Percentiles rank a stretch among this genome's conserved stretches.
Conservation (phyloP, 1,140 invertebrate species). For the Drosophila nannoptera region DNA sequence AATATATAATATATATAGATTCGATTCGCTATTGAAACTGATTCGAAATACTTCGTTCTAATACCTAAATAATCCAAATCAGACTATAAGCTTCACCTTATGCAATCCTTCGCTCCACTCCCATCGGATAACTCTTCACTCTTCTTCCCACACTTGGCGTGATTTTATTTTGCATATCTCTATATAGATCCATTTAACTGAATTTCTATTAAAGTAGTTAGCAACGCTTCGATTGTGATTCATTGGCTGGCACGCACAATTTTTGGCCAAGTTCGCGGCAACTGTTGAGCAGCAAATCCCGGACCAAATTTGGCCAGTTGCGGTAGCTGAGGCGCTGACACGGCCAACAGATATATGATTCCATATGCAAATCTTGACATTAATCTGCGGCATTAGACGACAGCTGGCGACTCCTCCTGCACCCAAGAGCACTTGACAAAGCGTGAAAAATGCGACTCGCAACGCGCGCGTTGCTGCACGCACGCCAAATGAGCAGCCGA, state of each 20-base stretch:
- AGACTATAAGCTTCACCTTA: too few species aligned
- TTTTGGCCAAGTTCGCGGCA: conserved; percentile 19
- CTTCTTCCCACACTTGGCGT: too few species aligned
- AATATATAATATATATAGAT: too few species aligned
- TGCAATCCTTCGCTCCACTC: too few species aligned
- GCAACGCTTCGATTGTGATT: conserved; percentile 50
- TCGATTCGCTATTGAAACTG: too few species aligned
- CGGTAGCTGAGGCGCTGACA: conserved; percentile 43
- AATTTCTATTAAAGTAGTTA: too few species aligned
- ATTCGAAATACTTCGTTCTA: too few species aligned
- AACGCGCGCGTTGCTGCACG: conserved; percentile 23
- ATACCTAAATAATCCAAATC: too few species aligned
- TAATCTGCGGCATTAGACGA: conserved; percentile 62
- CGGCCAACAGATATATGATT: conserved; percentile 63
- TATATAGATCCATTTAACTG: neutral
- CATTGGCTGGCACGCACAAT: conserved; percentile 38
- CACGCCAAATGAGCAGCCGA: conserved; percentile 34
- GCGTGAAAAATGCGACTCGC: conserved; percentile 62
- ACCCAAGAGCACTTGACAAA: conserved; percentile 57
- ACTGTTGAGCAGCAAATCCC: conserved; percentile 10
- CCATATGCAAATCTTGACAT: conserved; percentile 78
- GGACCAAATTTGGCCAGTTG: conserved; percentile 60
- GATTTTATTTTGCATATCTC: too few species aligned
- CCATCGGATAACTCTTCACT: too few species aligned
- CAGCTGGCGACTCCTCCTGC: conserved; percentile 58